Evolutionary conservation across 2,888 invertebrate species (phyloP).

Genomic region (Diplolepis rosae): DNA sequence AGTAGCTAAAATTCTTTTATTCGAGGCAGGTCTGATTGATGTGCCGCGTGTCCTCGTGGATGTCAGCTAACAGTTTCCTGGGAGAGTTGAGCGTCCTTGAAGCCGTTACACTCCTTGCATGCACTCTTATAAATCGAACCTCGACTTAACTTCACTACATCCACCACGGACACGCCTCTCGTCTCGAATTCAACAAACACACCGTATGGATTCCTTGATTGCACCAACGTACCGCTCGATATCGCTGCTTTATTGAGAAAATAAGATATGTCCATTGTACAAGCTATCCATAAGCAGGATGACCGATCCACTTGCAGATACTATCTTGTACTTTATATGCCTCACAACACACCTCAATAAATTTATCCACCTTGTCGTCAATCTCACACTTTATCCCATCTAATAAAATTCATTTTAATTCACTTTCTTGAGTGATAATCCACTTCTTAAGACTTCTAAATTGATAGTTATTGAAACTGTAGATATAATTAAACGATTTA

Average conservation of each 20-base stretch:
- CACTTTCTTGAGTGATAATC: too few species aligned
- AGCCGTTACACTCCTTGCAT: slow-evolving; percentile 64
- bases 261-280: neutral
- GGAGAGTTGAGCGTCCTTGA: slow-evolving; percentile 67
- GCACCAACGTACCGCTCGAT: slow-evolving; percentile 50
- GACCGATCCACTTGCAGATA: slow-evolving; percentile 61
- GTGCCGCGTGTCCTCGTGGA: slow-evolving; percentile 63
- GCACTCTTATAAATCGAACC: slow-evolving; percentile 52
- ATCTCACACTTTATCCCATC: too few species aligned
- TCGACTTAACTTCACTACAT: slow-evolving; percentile 56
- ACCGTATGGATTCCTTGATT: slow-evolving; percentile 53
- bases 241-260: slow-evolving; percentile 36
- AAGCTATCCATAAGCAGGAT: slow-evolving; percentile 47
- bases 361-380: neutral
- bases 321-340: slow-evolving; percentile 41
- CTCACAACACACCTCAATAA: neutral
- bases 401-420: too few species aligned
- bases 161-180: slow-evolving; percentile 63
- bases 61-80: slow-evolving; percentile 69
- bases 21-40: neutral
- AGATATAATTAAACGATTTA: too few species aligned
- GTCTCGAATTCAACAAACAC: slow-evolving; percentile 40
- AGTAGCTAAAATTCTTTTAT: too few species aligned
- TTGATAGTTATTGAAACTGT: too few species aligned
- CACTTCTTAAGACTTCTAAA: too few species aligned